Conservation (phyloP, 2,888 invertebrate species). For the Empis stercorea region DNA sequence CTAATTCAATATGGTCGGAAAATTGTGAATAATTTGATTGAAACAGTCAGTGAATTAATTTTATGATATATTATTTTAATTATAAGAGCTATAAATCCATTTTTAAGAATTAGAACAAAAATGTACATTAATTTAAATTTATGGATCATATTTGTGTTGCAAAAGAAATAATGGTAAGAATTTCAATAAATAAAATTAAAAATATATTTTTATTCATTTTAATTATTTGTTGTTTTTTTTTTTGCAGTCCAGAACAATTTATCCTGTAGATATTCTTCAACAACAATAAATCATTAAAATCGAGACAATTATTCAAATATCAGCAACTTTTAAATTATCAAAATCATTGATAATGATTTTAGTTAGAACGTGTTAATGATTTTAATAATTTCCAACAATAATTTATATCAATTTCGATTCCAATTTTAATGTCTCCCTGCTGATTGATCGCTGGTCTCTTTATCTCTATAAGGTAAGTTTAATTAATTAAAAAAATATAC, state of each 20-base stretch:
- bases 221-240: background rate
- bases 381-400: constrained; percentile 3
- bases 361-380: constrained; percentile 7
- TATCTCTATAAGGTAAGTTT: too few relatives aligned
- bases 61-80: too few relatives aligned
- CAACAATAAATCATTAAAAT: constrained; percentile 9
- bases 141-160: background rate
- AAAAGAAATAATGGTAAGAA: too few relatives aligned
- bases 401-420: constrained; percentile 55
- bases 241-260: constrained; percentile 1
- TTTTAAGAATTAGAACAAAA: too few relatives aligned
- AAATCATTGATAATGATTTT: constrained; percentile 39
- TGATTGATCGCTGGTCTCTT: too few relatives aligned
- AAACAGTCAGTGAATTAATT: too few relatives aligned
- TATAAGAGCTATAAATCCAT: too few relatives aligned
- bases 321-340: constrained; percentile 43
- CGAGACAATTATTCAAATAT: constrained; percentile 25
- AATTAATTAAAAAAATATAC: too few relatives aligned
- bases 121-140: background rate
- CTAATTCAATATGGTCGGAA: too few relatives aligned
- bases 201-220: background rate
- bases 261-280: background rate
- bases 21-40: too few relatives aligned
- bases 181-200: background rate
- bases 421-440: too few relatives aligned